Evolutionary conservation across 1,140 invertebrate genomes (phyloP).

Genomic region (Drosophila mojavensis): DNA sequence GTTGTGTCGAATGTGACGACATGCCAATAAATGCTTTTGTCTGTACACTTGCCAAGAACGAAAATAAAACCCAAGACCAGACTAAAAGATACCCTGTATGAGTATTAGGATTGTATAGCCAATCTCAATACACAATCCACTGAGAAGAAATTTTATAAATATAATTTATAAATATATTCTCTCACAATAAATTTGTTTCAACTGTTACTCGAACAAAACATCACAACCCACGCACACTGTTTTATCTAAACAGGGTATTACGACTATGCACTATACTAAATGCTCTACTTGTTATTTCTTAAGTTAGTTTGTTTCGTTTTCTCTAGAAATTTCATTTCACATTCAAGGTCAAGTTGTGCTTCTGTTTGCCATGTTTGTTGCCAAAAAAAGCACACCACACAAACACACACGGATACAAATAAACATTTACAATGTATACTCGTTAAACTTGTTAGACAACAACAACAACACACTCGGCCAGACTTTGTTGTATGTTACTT

Average conservation of each 20-base stretch:
- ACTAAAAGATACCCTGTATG: neutral
- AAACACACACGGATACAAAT: conserved; percentile 5
- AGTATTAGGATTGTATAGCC: no score
- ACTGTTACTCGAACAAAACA: no score
- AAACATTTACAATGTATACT: neutral
- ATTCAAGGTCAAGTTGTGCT: conserved; percentile 56
- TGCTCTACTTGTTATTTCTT: conserved; percentile 8
- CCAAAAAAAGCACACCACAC: conserved; percentile 25
- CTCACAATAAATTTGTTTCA: no score
- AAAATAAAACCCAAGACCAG: conserved; percentile 6
- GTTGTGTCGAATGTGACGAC: conserved; percentile 28
- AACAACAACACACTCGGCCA: neutral
- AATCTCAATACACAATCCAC: no score
- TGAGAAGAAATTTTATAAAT: no score
- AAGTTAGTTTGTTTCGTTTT: conserved; percentile 19
- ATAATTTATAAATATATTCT: no score
- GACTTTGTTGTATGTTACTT: neutral
- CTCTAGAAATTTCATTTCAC: conserved; percentile 60
- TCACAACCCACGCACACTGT: no score
- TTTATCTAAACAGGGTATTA: neutral
- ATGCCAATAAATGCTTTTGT: conserved; percentile 32
- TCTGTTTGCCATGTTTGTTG: conserved; percentile 32
- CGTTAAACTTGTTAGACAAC: conserved; percentile 27
- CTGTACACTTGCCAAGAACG: conserved; percentile 15
- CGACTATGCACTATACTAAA: conserved; percentile 6